Conservation (phyloP, 2,797 vertebrate genomes). For the Propithecus perrieri region DNA sequence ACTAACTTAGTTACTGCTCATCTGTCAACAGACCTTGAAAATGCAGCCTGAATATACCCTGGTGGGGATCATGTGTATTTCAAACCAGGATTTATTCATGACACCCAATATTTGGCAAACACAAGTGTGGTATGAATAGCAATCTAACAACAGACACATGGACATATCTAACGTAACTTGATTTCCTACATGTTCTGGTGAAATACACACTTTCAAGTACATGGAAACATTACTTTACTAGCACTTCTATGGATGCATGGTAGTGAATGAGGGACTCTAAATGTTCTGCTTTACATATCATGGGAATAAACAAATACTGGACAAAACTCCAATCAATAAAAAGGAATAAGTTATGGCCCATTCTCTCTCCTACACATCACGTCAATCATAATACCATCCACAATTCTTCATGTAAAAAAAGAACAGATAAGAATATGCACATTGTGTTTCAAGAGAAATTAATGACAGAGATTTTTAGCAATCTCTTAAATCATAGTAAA, state of each 20-base stretch:
- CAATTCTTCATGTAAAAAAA: not conserved
- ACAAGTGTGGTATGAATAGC: not conserved
- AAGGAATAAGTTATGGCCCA: not conserved
- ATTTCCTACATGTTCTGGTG: not conserved
- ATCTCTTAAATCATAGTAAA: not conserved
- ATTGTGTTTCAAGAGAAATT: not conserved
- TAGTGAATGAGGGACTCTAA: not conserved
- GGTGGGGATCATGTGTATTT: not conserved
- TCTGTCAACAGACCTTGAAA: not conserved
- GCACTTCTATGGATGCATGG: not conserved
- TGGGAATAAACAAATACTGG: not conserved
- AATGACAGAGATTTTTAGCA: not conserved
- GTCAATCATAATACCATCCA: not conserved
- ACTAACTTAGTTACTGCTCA: not conserved
- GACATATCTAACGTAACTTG: not conserved
- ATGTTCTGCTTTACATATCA: not conserved
- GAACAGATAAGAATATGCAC: not conserved
- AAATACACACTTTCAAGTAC: not conserved
- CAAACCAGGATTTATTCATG: not conserved
- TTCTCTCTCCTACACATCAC: not conserved
- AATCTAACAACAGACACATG: not conserved
- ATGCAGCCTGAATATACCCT: not conserved
- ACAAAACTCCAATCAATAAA: not conserved
- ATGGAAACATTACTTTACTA: rapidly evolving
- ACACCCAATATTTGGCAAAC: not conserved